phyloP scores from a whole-genome alignment of 2,113 vertebrate species.

The Pteronura brasiliensis region DNA sequence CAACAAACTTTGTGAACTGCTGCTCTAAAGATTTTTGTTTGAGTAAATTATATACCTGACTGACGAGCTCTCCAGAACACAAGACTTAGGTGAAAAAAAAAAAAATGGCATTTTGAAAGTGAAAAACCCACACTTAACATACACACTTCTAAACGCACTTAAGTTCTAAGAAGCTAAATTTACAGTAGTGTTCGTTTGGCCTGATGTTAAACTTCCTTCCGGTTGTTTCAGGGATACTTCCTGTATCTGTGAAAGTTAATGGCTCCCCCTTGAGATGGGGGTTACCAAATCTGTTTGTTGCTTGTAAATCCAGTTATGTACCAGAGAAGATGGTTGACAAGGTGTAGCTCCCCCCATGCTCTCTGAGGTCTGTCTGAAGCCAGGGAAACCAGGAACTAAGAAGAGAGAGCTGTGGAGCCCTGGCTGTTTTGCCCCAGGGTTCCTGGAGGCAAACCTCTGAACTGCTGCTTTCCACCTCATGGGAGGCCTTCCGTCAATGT shows the following conservation, averaged over 20 bases:
- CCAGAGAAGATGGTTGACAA: neutral
- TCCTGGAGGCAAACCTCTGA: neutral
- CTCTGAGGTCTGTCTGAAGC: neutral
- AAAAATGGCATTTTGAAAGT: neutral
- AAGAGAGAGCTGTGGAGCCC: neutral
- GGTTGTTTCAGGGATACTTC: constrained; percentile 18
- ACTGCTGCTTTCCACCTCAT: neutral
- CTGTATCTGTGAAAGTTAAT: neutral
- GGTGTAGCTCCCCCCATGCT: neutral
- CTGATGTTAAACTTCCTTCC: neutral
- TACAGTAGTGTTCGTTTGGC: neutral
- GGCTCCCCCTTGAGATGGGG: neutral
- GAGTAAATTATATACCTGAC: constrained; percentile 1
- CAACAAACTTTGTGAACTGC: neutral
- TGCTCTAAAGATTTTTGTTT: constrained; percentile 32
- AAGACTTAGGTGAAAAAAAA: neutral
- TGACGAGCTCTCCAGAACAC: neutral
- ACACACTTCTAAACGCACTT: neutral
- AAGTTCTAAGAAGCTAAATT: constrained; percentile 27
- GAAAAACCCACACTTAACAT: neutral
- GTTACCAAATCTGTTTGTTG: constrained; percentile 15
- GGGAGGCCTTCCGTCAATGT: neutral
- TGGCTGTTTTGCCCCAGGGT: neutral
- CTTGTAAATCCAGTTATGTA: neutral
- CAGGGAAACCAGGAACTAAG: neutral